phyloP scores from a whole-genome alignment of 2,797 vertebrate species.

The Intellagama lesueurii region DNA sequence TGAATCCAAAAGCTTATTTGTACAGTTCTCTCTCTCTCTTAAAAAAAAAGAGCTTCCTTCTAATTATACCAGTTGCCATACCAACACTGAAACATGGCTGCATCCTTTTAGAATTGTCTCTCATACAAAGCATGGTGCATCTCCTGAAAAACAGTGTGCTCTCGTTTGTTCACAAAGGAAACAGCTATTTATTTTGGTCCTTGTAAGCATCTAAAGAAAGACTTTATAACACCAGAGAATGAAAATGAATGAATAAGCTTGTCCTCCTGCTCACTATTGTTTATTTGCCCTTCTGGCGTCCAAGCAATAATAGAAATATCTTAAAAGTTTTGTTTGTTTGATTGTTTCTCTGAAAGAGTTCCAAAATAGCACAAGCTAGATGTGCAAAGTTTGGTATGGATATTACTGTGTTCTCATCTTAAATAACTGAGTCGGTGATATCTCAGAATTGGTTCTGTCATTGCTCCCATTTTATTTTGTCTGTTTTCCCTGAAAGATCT shows the following conservation, averaged over 20 bases:
- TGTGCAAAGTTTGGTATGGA: no score
- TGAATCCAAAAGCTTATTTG: slow-evolving; percentile 23
- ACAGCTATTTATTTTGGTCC: slow-evolving; percentile 42
- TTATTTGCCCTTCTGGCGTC: not conserved
- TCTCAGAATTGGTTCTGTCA: no score
- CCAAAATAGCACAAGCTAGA: no score
- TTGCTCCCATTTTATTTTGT: no score
- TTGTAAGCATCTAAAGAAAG: slow-evolving; percentile 26
- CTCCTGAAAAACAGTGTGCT: slow-evolving; percentile 36
- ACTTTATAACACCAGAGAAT: not conserved
- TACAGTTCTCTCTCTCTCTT: slow-evolving; percentile 10
- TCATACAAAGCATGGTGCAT: slow-evolving; percentile 22
- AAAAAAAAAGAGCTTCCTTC: slow-evolving; percentile 15
- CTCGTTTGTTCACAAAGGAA: slow-evolving; percentile 16
- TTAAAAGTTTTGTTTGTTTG: no score
- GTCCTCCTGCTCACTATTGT: slow-evolving; percentile 22
- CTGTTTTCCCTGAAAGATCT: no score
- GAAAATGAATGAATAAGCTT: not conserved
- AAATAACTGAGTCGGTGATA: no score
- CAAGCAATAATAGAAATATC: not conserved
- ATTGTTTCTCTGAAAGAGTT: no score
- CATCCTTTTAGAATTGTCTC: slow-evolving; percentile 18
- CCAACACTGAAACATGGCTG: slow-evolving; percentile 30
- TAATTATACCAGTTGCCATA: slow-evolving; percentile 34
- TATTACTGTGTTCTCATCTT: no score